These are phyloP conservation scores for Busseola fusca DNA, from an alignment of 2,888 invertebrate genomes.

Conservation along the genomic window DNA sequence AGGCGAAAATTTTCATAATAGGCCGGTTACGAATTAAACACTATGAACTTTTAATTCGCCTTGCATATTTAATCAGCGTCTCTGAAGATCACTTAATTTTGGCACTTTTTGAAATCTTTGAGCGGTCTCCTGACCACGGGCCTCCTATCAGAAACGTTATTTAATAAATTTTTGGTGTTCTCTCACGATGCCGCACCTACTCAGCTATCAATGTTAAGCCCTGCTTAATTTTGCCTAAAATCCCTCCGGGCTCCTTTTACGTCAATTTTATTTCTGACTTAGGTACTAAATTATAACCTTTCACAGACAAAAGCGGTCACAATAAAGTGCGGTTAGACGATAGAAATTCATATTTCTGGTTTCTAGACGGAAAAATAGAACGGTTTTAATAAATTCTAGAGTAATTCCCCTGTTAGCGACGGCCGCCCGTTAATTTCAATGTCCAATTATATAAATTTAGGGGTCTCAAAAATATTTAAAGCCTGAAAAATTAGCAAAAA, in stretches of 20 bases:
- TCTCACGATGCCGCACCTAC: too few relatives aligned
- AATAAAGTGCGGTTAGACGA: conserved; percentile 1
- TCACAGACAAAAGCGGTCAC: conserved; percentile 10
- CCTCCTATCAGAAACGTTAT: too few relatives aligned
- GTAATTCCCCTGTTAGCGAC: conserved; percentile 30
- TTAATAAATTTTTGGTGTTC: too few relatives aligned
- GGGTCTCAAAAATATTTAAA: conserved; percentile 22
- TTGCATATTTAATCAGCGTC: too few relatives aligned
- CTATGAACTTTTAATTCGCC: too few relatives aligned
- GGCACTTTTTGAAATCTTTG: too few relatives aligned
- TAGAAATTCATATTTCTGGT: conserved; percentile 26
- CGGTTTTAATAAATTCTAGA: conserved; percentile 43
- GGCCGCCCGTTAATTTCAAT: conserved; percentile 38
- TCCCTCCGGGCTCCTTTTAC: not conserved
- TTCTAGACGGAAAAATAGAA: conserved; percentile 34
- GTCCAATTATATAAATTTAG: conserved; percentile 43
- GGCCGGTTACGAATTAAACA: not conserved
- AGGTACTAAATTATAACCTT: conserved; percentile 7
- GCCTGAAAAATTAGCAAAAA: conserved; percentile 12
- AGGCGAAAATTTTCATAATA: too few relatives aligned
- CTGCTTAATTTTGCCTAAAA: too few relatives aligned
- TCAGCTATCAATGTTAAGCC: too few relatives aligned
- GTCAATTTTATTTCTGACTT: not conserved
- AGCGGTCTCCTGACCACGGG: too few relatives aligned
- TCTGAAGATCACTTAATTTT: too few relatives aligned